Base-by-base conservation (phyloP, 2,888 invertebrate species). In the Galeruca laticollis region DNA sequence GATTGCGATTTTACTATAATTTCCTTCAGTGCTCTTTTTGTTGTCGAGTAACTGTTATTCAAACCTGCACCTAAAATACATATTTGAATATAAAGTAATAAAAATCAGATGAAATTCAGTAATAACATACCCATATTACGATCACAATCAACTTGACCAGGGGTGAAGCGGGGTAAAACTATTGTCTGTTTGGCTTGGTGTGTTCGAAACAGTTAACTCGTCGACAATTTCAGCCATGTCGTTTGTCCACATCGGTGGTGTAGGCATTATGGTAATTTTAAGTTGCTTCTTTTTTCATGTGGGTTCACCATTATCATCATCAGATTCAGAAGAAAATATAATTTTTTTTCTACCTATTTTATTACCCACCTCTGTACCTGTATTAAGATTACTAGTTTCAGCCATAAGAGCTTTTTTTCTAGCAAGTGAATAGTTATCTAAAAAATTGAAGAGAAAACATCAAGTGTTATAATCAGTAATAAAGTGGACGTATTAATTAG, bases 391-490 rank as follows among this genome's bases (percentile, higher is more conserved):
- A 1, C 43, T 15, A 40, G 40, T 21, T 18, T 61, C 61, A 61
- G 61, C 61, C 49, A 47, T 47, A 21, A 31, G 47, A 21, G 61
- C 61, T n/a, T 21, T 61, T 61, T 43, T 21, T 61, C 49, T 61
- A 8, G 61, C 61, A 21, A 61, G 47, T 47, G n/a, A 31, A 61
- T 61, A 61, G 47, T 8, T n/a, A 47, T 60, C 43, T 60, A 40
- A 21, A 60, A 31, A 54, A 9, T 35, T 35, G 10, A 37, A 37
- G 13, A 37, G 2, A 37, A 13, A 37, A 37, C 37, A 37, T 37
- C 37, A 37, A 37, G 37, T 4, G 2, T 37, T 1, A 37, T 3
- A 13, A 37, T 37, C 37, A 37, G 13, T 37, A 37, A 37, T 37
- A n/a, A 37, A 37, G 37, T 37, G 11, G 13, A 37, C 37, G 13